A percentile compares a stretch with the other conserved stretches of the same genome.
Evolutionary conservation across 2,888 invertebrate genomes (phyloP).

Genomic region (Nomada fabriciana): DNA sequence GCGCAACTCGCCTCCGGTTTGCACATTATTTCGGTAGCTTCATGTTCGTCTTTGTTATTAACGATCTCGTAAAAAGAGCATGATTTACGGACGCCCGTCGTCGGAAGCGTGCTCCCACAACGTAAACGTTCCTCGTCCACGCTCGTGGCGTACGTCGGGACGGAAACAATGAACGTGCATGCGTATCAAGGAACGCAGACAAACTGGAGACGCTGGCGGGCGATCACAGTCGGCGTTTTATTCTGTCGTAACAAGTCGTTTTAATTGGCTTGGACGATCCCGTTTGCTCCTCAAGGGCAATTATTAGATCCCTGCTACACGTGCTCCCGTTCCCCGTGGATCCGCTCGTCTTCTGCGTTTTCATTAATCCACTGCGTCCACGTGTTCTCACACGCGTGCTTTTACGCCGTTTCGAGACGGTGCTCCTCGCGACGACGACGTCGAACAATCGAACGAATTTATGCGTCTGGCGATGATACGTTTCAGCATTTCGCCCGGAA

Average conservation of each 20-base stretch:
- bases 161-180: constrained; percentile 35
- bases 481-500: not conserved
- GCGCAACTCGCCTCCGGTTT: constrained; percentile 14
- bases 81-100: constrained; percentile 43
- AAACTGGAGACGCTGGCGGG: constrained; percentile 23
- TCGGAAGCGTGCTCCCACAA: constrained; percentile 26
- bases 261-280: constrained; percentile 47
- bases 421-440: not conserved
- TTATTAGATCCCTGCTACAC: constrained; percentile 47
- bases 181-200: constrained; percentile 10
- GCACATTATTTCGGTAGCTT: constrained; percentile 15
- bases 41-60: constrained; percentile 31
- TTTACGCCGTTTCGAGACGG: constrained; percentile 1
- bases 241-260: constrained; percentile 55
- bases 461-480: constrained; percentile 37
- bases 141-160: constrained; percentile 3
- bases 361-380: constrained; percentile 32
- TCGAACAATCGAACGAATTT: constrained; percentile 42
- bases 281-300: constrained; percentile 55
- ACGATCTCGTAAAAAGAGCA: constrained; percentile 39
- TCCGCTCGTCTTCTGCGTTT: constrained; percentile 35
- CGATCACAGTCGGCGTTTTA: constrained; percentile 41
- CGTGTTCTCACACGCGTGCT: constrained; percentile 2
- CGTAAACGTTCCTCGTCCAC: constrained; percentile 29
- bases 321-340: constrained; percentile 29